Evolutionary conservation across 35 echinoderm and acorn worm genomes (phyloP).

Genomic region (Heliocidaris erythrogramma): DNA sequence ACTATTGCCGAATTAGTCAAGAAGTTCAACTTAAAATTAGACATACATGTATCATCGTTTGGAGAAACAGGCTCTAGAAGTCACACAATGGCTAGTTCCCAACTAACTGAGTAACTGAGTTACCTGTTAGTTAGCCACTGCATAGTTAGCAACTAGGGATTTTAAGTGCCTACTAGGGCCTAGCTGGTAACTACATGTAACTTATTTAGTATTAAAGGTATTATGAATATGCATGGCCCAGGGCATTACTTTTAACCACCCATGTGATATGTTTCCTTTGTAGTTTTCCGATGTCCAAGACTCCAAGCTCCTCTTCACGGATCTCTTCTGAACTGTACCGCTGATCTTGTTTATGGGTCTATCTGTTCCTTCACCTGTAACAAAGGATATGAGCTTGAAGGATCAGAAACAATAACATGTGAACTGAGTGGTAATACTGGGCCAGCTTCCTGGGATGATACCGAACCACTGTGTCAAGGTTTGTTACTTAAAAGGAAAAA

Average conservation of each 20-base stretch:
- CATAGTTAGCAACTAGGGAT: no score
- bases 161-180: no score
- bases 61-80: no score
- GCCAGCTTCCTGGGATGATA: neutral
- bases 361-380: slow-evolving; percentile 59
- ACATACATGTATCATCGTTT: no score
- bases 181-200: no score
- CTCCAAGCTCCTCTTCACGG: slow-evolving; percentile 47
- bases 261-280: neutral
- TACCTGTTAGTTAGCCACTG: no score
- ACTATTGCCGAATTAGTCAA: no score
- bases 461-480: neutral
- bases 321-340: slow-evolving; percentile 15
- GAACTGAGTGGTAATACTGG: neutral
- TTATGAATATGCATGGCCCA: no score
- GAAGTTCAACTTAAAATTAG: no score
- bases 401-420: slow-evolving; percentile 32
- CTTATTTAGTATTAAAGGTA: no score
- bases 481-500: neutral
- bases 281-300: slow-evolving; percentile 51
- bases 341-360: slow-evolving; percentile 49
- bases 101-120: no score
- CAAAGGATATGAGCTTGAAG: slow-evolving; percentile 46
- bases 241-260: neutral
- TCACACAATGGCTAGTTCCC: no score